phyloP scores from a whole-genome alignment of 2,797 vertebrate genomes.

The Pristis pectinata region DNA sequence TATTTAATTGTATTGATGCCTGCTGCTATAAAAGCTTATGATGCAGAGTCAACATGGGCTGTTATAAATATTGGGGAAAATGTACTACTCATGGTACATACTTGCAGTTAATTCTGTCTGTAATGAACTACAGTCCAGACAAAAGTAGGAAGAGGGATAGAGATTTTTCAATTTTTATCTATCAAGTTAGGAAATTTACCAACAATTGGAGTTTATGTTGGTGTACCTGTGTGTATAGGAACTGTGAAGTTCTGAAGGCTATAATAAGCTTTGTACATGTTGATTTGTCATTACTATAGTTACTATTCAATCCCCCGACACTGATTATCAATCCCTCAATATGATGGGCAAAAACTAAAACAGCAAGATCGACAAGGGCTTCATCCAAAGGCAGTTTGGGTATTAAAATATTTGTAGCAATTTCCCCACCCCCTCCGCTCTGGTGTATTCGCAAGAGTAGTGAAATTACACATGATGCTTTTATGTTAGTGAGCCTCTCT shows the following conservation, averaged over 20 bases:
- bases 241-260: neutral
- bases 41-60: neutral
- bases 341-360: neutral
- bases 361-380: no score
- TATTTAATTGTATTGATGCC: neutral
- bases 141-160: neutral
- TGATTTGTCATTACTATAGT: constrained; percentile 22
- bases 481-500: neutral
- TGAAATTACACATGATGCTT: no score
- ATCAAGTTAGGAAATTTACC: neutral
- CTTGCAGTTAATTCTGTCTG: neutral
- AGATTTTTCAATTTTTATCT: no score
- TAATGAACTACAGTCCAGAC: neutral
- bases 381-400: neutral
- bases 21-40: neutral
- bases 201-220: neutral
- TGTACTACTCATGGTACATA: neutral
- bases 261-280: neutral
- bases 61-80: neutral
- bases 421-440: neutral
- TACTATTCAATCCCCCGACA: neutral
- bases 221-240: neutral
- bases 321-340: neutral
- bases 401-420: neutral
- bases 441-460: neutral